Percentiles rank a stretch among this genome's conserved stretches.
These are phyloP conservation scores for Tachina lurida DNA, from an alignment of 2,888 invertebrate genomes.

Conservation along the genomic window DNA sequence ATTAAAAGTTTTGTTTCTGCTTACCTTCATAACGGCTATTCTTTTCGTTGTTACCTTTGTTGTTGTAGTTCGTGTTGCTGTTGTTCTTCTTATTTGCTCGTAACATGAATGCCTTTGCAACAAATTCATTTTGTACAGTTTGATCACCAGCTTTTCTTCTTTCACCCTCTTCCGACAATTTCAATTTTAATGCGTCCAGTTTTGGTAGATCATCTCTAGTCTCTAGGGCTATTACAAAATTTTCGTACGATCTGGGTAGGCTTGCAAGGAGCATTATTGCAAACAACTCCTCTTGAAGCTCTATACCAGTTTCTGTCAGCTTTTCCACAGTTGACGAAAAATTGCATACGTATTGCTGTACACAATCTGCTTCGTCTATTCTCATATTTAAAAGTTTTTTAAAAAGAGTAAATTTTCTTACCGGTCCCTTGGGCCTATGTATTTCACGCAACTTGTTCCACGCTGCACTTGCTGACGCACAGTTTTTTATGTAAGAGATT, in stretches of 20 bases:
- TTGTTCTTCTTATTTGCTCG: constrained; percentile 29
- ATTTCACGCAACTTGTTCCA: constrained; percentile 48
- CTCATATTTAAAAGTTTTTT: constrained; percentile 49
- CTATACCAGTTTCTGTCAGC: constrained; percentile 54
- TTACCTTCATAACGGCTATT: constrained; percentile 14
- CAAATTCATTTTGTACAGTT: constrained; percentile 20
- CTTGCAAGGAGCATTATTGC: constrained; percentile 61
- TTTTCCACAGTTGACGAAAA: constrained; percentile 47
- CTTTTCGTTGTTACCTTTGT: constrained; percentile 1
- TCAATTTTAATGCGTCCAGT: constrained; percentile 54
- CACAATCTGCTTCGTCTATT: constrained; percentile 35
- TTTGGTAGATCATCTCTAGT: constrained; percentile 60
- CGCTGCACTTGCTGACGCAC: too few relatives aligned
- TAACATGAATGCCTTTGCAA: constrained; percentile 53
- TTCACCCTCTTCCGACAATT: constrained; percentile 62
- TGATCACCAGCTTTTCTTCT: constrained; percentile 40
- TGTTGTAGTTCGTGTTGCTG: constrained; percentile 10
- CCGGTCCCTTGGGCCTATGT: constrained; percentile 60
- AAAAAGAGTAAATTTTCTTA: constrained; percentile 62
- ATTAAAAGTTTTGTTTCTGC: constrained; percentile 52
- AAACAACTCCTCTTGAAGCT: constrained; percentile 57
- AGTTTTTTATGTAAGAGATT: too few relatives aligned
- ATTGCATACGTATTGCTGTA: constrained; percentile 36
- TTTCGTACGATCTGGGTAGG: constrained; percentile 64
- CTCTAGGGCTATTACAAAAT: constrained; percentile 65